Evolutionary conservation across 1,140 invertebrate genomes (phyloP).

Genomic region (Leguminivora glycinivorella): DNA sequence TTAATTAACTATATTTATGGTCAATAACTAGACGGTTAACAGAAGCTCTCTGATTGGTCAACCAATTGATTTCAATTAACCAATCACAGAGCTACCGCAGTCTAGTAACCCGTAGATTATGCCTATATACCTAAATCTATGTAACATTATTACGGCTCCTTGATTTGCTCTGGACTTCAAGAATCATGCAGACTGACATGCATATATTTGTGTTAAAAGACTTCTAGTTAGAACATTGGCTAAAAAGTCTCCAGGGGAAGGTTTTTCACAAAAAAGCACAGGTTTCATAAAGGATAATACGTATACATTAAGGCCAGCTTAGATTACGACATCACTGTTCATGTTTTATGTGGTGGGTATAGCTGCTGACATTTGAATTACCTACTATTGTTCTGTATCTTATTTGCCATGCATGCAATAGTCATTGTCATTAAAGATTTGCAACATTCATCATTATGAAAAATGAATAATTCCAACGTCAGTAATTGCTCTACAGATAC

Average conservation of each 20-base stretch:
- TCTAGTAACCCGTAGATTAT: slow-evolving; percentile 21
- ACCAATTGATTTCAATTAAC: background rate
- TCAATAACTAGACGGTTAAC: slow-evolving; percentile 6
- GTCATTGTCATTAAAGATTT: too few species aligned
- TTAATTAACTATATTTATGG: slow-evolving; percentile 19
- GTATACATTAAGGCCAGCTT: slow-evolving; percentile 19
- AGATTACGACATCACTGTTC: background rate
- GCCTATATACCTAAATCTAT: slow-evolving; percentile 20
- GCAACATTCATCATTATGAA: too few species aligned
- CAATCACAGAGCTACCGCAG: slow-evolving; percentile 1
- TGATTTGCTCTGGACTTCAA: slow-evolving; percentile 14
- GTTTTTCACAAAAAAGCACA: slow-evolving; percentile 28
- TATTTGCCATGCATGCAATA: too few species aligned
- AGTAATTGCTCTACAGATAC: background rate
- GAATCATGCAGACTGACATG: slow-evolving; percentile 25
- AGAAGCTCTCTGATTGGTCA: slow-evolving; percentile 19
- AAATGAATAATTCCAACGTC: background rate
- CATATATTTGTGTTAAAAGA: slow-evolving; percentile 23
- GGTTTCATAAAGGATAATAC: slow-evolving; percentile 25
- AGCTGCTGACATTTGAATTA: background rate
- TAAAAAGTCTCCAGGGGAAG: slow-evolving; percentile 22
- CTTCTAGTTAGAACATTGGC: slow-evolving; percentile 18
- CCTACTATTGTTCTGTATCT: background rate
- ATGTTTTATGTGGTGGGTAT: background rate
- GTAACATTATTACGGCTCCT: slow-evolving; percentile 21